Evolutionary conservation across 2,797 vertebrate species (phyloP), one percentile per base, ranked within the genome.

Genomic region (Apogon hyalosoma): DNA sequence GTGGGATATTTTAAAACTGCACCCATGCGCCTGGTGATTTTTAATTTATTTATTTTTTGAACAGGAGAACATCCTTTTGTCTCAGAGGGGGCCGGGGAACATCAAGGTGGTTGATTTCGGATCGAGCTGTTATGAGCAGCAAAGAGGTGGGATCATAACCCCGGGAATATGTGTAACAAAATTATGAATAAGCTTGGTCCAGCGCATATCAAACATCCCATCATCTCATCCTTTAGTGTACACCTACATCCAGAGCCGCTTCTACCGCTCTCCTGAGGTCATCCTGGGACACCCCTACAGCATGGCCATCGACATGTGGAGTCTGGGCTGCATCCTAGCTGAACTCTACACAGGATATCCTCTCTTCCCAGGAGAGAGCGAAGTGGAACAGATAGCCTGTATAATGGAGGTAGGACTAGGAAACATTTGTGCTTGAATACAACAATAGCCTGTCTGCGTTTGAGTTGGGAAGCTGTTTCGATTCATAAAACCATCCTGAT

Each of bases 61-160:
- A 79, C 80, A 98, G 97, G 97, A 98, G 84, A 98, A 98, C 83
- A 97, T 98, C 84, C 92, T 98, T 49, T 87, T 98, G 38, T 95
- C 95, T 62, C 95, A 96, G 73, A 94, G 93, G 79, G 97, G 95
- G 6, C 96, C 96, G 19, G 93, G 96, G 31, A 96, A 96, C 79
- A 96, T 98, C 79, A 98, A 98, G 88, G 97, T 98, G 70, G 97
- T 98, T 59, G 97, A 98, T 87, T 98, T 98, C 89, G 97, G 97
- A 69, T 98, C 96, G 59, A 98, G 97, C 83, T 98, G 97, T 84
- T 97, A 96, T 54, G 97, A 97, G 80, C 93, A 98, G 73, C 96
- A 98, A 90, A 95, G 95, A 91, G 96, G 97, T 98, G 84, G 87
- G 84, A 76, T 33, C 13, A 8, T 58, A 1, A 2, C 2, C 2